Base-by-base conservation (phyloP, 2,797 vertebrate species). In the Molossus alvarezi region DNA sequence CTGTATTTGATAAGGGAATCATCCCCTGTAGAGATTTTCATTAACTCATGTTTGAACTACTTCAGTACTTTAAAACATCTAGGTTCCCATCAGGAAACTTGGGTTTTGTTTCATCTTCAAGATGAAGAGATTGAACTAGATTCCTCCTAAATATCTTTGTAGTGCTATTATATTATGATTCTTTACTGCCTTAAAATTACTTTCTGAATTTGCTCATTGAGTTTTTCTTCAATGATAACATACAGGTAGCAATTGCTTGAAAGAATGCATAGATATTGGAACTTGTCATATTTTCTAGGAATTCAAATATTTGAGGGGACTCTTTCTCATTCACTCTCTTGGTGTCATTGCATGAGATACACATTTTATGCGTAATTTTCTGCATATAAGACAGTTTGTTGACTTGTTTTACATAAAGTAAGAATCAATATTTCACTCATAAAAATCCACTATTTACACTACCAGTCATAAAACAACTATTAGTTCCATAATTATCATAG, bases 381-480 rank as follows among this genome's bases (percentile, higher is more conserved):
- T 45, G 33, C 85, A 45, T 91, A 17, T 73, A 67, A 55, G 7
- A 23, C 80, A 83, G 53, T 93, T 76, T 76, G 13, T 51, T 20
- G 57, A 58, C 20, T 14, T 62, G 12, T 48, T 82, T 96, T 94
- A 86, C 64, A 69, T 51, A 65, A n/a, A 53, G 6, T n/a, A 60
- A 33, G 18, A 73, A 80, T 23, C 2, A 9, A 86, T 33, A 27
- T 27, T 81, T 65, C 45, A 6, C 73, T 88, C 4, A 62, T 11
- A n/a, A n/a, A n/a, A 27, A 33, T 84, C 14, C 12, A 91, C 73
- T 45, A 41, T 57, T 89, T 86, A 53, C 2, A 0, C 2, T 15
- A 88, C 11, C n/a, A 53, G 29, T 89, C 96, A 92, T 96, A 85
- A 96, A 97, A 86, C 93, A 1, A 55, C 27, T 89, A 41, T 76